Base-by-base conservation (phyloP, 2,888 invertebrate genomes). In the Phytoseiulus persimilis region DNA sequence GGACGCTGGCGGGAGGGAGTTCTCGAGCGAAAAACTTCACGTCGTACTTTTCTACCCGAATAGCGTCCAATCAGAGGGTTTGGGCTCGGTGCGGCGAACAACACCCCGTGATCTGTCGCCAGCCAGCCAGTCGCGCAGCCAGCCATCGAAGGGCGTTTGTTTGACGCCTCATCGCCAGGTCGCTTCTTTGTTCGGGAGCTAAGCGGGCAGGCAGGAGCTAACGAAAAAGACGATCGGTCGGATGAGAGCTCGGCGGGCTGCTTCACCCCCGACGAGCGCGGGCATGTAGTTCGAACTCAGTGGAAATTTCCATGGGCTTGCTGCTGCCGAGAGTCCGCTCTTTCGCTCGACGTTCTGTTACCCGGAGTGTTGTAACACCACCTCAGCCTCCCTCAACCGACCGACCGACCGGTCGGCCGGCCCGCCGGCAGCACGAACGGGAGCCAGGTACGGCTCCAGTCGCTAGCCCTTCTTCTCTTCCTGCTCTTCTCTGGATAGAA, bases 321-420 rank as follows among this genome's bases (percentile, higher is more conserved):
- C 65, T 65, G 65, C 65, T 65, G 65, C 65, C 65, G 65, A 18
- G 65, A 65, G 65, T 65, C 65, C 65, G 65, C 65, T 65, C 65
- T 65, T 65, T 65, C 65, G 65, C 65, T 65, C 65, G 65, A 65
- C 65, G 65, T 65, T 65, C 65, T 65, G 65, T 65, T 65, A 65
- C 65, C 65, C 65, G 65, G 65, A 65, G 65, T 65, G 65, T 65
- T 65, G 65, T 65, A 65, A 65, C 65, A 65, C 65, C 65, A 65
- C 28, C 65, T 65, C 65, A 65, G 65, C 65, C 65, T 65, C 65
- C 65, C 65, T 65, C 65, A 23, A 14, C 14, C 46, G 46, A 2
- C 28, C 65, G 65, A 14, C 65, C 23, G 28, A 18, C 65, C 1
- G 65, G 65, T 23, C 1, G 28, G 65, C 65, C 1, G 28, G 65